A percentile compares a stretch with the other conserved stretches of the same genome.
Evolutionary conservation across 2,888 invertebrate genomes (phyloP).

Genomic region (Clistopyga incitator): DNA sequence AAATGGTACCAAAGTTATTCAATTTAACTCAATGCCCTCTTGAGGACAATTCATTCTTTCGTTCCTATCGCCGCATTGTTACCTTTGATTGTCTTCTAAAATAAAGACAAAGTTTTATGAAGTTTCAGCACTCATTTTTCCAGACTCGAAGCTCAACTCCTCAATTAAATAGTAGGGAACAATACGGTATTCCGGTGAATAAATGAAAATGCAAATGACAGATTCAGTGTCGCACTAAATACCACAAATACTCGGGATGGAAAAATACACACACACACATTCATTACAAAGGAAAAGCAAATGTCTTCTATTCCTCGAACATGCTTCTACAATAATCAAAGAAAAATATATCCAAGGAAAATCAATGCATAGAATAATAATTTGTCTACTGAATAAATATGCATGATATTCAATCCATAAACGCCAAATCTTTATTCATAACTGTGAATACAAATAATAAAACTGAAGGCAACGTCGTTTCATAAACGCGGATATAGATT

Average conservation of each 20-base stretch:
- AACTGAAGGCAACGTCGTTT: slow-evolving; percentile 60
- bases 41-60: background rate
- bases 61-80: background rate
- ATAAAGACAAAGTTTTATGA: background rate
- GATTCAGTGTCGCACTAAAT: slow-evolving; percentile 11
- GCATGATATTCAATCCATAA: slow-evolving; percentile 31
- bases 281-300: slow-evolving; percentile 1
- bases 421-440: slow-evolving; percentile 31
- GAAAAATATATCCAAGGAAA: slow-evolving; percentile 12
- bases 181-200: slow-evolving; percentile 24
- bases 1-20: background rate
- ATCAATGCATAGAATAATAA: slow-evolving; percentile 27
- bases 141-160: background rate
- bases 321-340: slow-evolving; percentile 43
- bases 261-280: slow-evolving; percentile 6
- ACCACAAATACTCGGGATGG: slow-evolving; percentile 22
- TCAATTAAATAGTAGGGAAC: slow-evolving; percentile 1
- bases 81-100: background rate
- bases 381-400: slow-evolving; percentile 33
- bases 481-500: slow-evolving; percentile 45
- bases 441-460: slow-evolving; percentile 15
- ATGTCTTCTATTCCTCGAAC: slow-evolving; percentile 25
- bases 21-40: background rate
- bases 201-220: slow-evolving; percentile 47
- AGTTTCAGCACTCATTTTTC: background rate